Percentiles rank a stretch among this genome's conserved stretches.
These are phyloP conservation scores for Epirrhoe tristata DNA, from an alignment of 2,888 invertebrate species.

Conservation along the genomic window DNA sequence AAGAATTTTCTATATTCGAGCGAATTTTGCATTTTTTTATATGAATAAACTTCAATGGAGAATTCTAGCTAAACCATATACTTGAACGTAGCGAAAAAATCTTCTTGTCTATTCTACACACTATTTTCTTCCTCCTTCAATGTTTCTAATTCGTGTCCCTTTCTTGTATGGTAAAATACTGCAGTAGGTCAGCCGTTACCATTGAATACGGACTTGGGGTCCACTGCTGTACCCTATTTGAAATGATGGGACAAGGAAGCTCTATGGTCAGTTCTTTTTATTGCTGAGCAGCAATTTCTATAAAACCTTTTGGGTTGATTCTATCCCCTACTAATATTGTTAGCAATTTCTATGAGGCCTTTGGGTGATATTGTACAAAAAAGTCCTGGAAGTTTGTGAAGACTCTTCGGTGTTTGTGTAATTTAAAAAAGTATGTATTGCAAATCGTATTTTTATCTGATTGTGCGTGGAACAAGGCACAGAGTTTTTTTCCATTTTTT, in stretches of 20 bases:
- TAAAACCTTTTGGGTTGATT: background rate
- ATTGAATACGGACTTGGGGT: background rate
- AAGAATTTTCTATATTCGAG: too few species aligned
- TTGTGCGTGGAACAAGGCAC: background rate
- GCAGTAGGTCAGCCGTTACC: background rate
- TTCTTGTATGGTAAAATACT: background rate
- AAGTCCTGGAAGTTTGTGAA: too few species aligned
- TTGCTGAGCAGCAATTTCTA: conserved; percentile 1
- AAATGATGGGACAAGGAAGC: background rate
- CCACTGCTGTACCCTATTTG: background rate
- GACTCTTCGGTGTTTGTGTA: background rate
- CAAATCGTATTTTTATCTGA: background rate
- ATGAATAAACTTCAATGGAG: too few species aligned
- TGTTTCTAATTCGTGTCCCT: background rate
- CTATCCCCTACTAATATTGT: background rate
- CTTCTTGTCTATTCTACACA: too few species aligned
- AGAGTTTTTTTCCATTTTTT: background rate
- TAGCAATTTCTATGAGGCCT: background rate
- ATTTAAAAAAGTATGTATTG: background rate
- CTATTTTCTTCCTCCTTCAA: too few species aligned
- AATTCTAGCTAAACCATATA: too few species aligned
- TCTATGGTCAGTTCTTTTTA: background rate
- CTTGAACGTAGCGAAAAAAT: too few species aligned
- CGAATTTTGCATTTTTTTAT: too few species aligned
- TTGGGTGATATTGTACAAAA: background rate